phyloP scores from a whole-genome alignment of 2,797 vertebrate species.

The Huso huso region DNA sequence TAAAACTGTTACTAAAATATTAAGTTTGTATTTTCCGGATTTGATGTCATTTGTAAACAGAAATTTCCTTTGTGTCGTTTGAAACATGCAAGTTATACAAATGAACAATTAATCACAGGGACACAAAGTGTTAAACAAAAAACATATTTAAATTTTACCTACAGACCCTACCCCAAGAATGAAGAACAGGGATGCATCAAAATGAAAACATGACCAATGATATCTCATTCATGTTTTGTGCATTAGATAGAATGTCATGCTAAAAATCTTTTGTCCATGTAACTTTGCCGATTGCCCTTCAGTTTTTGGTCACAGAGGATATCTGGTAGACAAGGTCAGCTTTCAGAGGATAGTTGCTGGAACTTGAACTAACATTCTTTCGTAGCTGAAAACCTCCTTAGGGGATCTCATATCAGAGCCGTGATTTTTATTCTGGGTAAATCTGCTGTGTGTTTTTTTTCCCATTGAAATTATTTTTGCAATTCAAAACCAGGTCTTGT shows the following conservation, averaged over 20 bases:
- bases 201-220: slow-evolving; percentile 5
- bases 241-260: slow-evolving; percentile 12
- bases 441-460: not conserved
- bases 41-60: no score
- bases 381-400: slow-evolving; percentile 36
- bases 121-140: not conserved
- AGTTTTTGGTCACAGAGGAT: slow-evolving; percentile 48
- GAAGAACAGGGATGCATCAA: not conserved
- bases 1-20: no score
- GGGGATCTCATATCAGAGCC: slow-evolving; percentile 46
- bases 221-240: slow-evolving; percentile 2
- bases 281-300: slow-evolving; percentile 41
- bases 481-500: not conserved
- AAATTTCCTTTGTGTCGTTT: no score
- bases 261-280: slow-evolving; percentile 9
- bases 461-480: not conserved
- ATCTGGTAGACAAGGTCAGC: slow-evolving; percentile 42
- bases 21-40: no score
- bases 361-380: slow-evolving; percentile 53
- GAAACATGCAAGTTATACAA: no score
- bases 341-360: slow-evolving; percentile 54
- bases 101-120: not conserved
- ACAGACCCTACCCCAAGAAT: no score
- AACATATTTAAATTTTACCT: no score
- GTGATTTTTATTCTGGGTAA: slow-evolving; percentile 9